Base-by-base conservation (phyloP, 2,888 invertebrate genomes). In the Myopa testacea region DNA sequence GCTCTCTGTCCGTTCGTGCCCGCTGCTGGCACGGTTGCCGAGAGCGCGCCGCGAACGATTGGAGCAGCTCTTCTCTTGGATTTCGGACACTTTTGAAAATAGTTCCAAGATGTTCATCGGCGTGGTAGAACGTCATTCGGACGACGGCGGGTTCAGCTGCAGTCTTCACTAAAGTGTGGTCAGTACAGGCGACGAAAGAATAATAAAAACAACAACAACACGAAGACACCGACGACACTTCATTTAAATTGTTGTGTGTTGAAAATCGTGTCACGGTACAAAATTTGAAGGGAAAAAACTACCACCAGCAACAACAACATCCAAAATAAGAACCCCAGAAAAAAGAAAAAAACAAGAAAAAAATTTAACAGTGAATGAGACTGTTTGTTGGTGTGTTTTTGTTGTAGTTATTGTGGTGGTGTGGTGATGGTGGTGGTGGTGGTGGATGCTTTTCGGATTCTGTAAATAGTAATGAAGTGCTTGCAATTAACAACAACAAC, bases 101-200 rank as follows among this genome's bases (percentile, higher is more conserved):
- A 87, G 87, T 87, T 87, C 86, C 87, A 87, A 87, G 87, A 87
- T 87, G 86, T 86, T 87, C 87, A 86, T 86, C 87, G 86, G 85
- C 86, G 87, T 84, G 87, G 84, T 86, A 86, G 87, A 87, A 87
- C 87, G 86, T 86, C 84, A 84, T 19, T n/a, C 10, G 8, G 34
- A 8, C 10, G 83, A 84, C 84, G 87, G 87, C 85, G 83, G 83
- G 81, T 73, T 80, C 80, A 76, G 80, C 62, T 77, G 67, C 52
- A 55, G 14, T 26, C 4, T 12, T 12, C 45, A 38, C 60, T 19
- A 55, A 72, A 60, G 38, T 50, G 69, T 69, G 69, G 69, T 69
- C 69, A 60, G 40, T 34, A 58, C 4, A 16, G 60, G 40, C 62
- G 38, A 58, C 34, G 55, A 10, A 71, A 71, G 6, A 71, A 71